phyloP scores from a whole-genome alignment of 2,113 vertebrate genomes.

The Lophius piscatorius region DNA sequence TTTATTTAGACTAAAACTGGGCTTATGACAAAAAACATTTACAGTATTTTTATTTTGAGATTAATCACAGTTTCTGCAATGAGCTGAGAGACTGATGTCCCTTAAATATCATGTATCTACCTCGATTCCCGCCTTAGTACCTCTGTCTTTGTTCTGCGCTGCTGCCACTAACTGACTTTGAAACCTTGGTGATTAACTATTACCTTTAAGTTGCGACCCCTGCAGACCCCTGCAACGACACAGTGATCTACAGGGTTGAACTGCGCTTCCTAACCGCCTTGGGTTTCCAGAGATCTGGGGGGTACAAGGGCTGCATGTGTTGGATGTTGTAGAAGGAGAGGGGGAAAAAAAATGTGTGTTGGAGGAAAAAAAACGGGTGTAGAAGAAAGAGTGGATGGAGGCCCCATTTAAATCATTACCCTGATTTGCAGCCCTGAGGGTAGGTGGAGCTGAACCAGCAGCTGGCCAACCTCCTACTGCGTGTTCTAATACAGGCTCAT shows the following conservation, averaged over 20 bases:
- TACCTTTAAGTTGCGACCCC: slow-evolving; percentile 63
- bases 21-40: slow-evolving; percentile 9
- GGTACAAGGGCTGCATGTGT: slow-evolving; percentile 28
- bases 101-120: slow-evolving; percentile 9
- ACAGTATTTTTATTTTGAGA: background rate
- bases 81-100: slow-evolving; percentile 7
- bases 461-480: slow-evolving; percentile 70
- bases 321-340: slow-evolving; percentile 16
- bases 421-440: slow-evolving; percentile 75
- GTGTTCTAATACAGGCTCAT: slow-evolving; percentile 62
- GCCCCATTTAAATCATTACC: slow-evolving; percentile 79
- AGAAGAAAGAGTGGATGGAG: slow-evolving; percentile 60
- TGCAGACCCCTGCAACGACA: slow-evolving; percentile 52
- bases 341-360: background rate
- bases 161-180: slow-evolving; percentile 68
- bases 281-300: slow-evolving; percentile 56
- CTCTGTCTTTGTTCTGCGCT: slow-evolving; percentile 65
- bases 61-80: slow-evolving; percentile 4
- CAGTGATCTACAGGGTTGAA: slow-evolving; percentile 66
- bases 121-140: slow-evolving; percentile 6
- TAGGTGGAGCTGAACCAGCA: slow-evolving; percentile 62
- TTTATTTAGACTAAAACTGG: background rate
- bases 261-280: slow-evolving; percentile 73
- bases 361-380: slow-evolving; percentile 22
- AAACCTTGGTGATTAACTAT: slow-evolving; percentile 76